Base-by-base conservation (phyloP, 2,888 invertebrate genomes). In the Ethmia dodecea region DNA sequence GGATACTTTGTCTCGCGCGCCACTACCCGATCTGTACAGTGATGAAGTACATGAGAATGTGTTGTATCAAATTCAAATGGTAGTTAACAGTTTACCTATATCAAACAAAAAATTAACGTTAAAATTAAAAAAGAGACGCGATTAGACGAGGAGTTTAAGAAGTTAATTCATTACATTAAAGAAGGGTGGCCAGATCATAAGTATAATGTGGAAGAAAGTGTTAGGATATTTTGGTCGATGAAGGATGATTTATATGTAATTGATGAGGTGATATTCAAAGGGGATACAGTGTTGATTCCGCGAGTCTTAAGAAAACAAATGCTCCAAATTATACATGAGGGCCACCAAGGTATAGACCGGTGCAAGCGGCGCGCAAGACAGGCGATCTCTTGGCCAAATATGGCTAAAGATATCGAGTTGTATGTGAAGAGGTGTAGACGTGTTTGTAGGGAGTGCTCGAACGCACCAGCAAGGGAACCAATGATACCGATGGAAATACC, bases 301-400 rank as follows among this genome's bases (percentile, higher is more conserved):
- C 10, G 9, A 15, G 6, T 22, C 13, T 18, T 36, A 9, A 31
- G 28, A 18, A 31, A 11, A 27, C 33, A 35, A 22, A 37, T 35
- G 25, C 14, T 33, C 6, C 12, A 11, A 9, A 31, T 30, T 13
- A n/a, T 31, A 15, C 31, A 37, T 16, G 38, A 41, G 13, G 33
- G 33, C 20, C 32, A 33, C 14, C n/a, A 13, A 29, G 31, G 28
- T 30, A 39, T 33, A 14, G 40, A 37, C 25, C 31, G 31, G 12
- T 49, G 33, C 28, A 15, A n/a, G n/a, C n/a, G n/a, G n/a, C n/a
- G n/a, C n/a, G n/a, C n/a, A n/a, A n/a, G 36, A 11, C 29, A 42
- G 13, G 36, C 41, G 8, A 27, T 46, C 16, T 47, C 42, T 28
- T 50, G 47, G 51, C 49, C 45, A 1, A 40, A 37, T 9, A 42